Evolutionary conservation across 1,140 invertebrate species (phyloP).

Genomic region (Plectrocnemia conspersa): DNA sequence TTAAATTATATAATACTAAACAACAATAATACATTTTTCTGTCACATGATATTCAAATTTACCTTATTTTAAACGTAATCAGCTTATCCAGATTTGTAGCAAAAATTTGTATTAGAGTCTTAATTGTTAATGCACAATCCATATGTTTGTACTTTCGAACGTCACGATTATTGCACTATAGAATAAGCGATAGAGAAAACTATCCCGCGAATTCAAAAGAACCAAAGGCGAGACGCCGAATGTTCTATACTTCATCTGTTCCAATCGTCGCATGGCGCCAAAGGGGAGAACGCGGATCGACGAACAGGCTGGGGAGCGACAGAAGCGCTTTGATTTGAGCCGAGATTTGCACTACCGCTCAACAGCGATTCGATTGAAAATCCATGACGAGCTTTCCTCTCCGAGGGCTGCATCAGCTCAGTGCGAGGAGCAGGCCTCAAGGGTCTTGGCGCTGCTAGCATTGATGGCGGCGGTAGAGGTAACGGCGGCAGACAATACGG

Average conservation of each 20-base stretch:
- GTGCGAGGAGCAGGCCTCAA: slow-evolving; percentile 45
- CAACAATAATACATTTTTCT: too few relatives aligned
- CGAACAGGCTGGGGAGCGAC: slow-evolving; percentile 38
- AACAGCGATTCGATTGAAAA: slow-evolving; percentile 51
- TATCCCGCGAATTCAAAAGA: neutral
- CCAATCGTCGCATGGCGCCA: slow-evolving; percentile 50
- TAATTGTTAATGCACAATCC: too few relatives aligned
- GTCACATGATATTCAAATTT: too few relatives aligned
- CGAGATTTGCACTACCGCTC: slow-evolving; percentile 37
- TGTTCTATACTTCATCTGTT: slow-evolving; percentile 49
- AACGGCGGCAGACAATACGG: slow-evolving; percentile 37
- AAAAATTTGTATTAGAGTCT: too few relatives aligned
- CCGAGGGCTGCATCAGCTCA: slow-evolving; percentile 36
- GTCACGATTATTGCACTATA: neutral
- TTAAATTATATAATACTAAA: too few relatives aligned
- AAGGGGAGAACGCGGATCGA: slow-evolving; percentile 47
- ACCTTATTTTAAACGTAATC: too few relatives aligned
- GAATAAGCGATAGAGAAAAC: neutral
- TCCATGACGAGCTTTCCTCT: slow-evolving; percentile 44
- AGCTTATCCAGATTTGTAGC: too few relatives aligned
- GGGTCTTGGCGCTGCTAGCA: slow-evolving; percentile 45
- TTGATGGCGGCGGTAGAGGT: slow-evolving; percentile 22
- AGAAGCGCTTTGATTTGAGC: neutral
- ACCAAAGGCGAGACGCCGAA: neutral
- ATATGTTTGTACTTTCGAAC: neutral